phyloP scores from a whole-genome alignment of 23 tunicate species.

The Clavelina lepadiformis region DNA sequence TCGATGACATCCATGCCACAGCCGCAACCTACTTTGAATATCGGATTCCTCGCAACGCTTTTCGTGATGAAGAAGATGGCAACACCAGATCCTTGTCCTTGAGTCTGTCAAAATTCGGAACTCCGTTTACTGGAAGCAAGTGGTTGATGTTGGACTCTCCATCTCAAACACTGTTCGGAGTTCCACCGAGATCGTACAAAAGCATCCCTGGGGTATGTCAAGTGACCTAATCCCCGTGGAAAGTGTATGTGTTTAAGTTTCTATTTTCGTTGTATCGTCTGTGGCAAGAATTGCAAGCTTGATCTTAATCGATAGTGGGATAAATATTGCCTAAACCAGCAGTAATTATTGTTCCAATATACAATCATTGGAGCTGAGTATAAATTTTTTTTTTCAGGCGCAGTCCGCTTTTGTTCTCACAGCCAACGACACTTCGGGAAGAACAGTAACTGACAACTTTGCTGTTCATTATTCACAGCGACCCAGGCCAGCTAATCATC shows the following conservation, averaged over 20 bases:
- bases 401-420: constrained; percentile 11
- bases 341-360: too few species aligned
- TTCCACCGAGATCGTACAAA: constrained; percentile 20
- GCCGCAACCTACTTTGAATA: constrained; percentile 53
- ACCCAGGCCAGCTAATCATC: constrained; percentile 50
- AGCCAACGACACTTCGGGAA: constrained; percentile 39
- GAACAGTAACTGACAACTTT: constrained; percentile 24
- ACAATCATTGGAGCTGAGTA: too few species aligned
- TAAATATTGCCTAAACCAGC: too few species aligned
- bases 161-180: constrained; percentile 51
- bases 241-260: too few species aligned
- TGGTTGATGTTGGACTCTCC: constrained; percentile 35
- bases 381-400: constrained; percentile 24
- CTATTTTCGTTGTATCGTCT: too few species aligned
- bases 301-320: too few species aligned
- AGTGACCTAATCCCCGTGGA: too few species aligned
- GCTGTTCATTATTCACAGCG: not conserved
- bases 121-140: not conserved
- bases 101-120: not conserved
- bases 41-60: constrained; percentile 34
- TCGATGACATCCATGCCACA: constrained; percentile 30
- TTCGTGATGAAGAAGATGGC: constrained; percentile 49
- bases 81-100: constrained; percentile 19
- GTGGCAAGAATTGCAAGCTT: too few species aligned
- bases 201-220: not conserved